phyloP scores from a whole-genome alignment of 2,888 invertebrate species.

The Nephrocerus scutellatus region DNA sequence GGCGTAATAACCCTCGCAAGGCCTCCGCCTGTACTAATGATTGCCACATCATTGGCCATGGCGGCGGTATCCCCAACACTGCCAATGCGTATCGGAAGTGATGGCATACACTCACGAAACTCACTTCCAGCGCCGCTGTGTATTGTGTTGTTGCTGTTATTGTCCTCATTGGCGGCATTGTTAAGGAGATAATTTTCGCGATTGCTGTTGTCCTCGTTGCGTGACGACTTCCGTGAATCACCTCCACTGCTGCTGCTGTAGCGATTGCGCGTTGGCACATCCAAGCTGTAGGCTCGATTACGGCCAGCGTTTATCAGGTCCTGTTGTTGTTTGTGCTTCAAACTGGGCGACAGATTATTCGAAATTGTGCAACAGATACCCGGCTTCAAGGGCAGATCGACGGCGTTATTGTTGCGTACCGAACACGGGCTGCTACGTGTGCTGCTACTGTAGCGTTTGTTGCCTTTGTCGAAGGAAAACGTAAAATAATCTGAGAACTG shows the following conservation, averaged over 20 bases:
- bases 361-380: conserved; percentile 43
- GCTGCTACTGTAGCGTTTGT: conserved; percentile 41
- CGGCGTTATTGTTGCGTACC: conserved; percentile 35
- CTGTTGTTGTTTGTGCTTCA: conserved; percentile 29
- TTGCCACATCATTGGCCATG: conserved; percentile 31
- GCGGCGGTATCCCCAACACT: conserved; percentile 21
- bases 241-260: conserved; percentile 43
- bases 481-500: conserved; percentile 47
- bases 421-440: conserved; percentile 43
- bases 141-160: conserved; percentile 44
- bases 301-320: conserved; percentile 31
- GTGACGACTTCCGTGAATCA: conserved; percentile 43
- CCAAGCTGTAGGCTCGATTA: conserved; percentile 46
- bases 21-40: conserved; percentile 24
- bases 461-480: conserved; percentile 45
- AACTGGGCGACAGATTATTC: conserved; percentile 36
- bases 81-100: conserved; percentile 37
- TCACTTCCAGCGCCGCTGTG: conserved; percentile 38
- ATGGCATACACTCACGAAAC: conserved; percentile 30
- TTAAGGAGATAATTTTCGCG: conserved; percentile 25
- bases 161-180: conserved; percentile 33
- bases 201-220: conserved; percentile 35
- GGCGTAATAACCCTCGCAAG: conserved; percentile 27
- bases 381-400: conserved; percentile 26
- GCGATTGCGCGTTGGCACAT: conserved; percentile 41